Conservation (phyloP, 2,888 invertebrate genomes). For the Caradrina kadenii region DNA sequence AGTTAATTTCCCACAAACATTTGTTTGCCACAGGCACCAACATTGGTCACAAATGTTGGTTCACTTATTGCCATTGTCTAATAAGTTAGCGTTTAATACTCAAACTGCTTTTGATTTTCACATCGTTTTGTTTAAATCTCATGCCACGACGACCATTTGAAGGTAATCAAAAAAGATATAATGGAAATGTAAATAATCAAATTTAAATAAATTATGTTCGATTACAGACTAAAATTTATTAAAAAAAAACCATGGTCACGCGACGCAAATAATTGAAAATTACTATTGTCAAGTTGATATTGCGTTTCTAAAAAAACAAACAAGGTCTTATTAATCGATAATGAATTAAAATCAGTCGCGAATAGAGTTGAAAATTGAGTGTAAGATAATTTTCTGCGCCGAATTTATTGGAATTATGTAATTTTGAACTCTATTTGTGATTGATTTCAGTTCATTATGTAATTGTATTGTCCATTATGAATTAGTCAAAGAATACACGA, state of each 20-base stretch:
- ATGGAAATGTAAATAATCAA: slow-evolving; percentile 23
- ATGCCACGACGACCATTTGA: slow-evolving; percentile 29
- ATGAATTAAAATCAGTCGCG: neutral
- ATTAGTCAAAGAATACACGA: too few relatives aligned
- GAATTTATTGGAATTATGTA: neutral
- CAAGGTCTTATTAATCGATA: too few relatives aligned
- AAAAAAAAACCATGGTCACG: neutral
- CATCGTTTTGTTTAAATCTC: slow-evolving; percentile 19
- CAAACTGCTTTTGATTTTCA: neutral
- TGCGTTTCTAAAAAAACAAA: neutral
- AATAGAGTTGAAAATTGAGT: neutral
- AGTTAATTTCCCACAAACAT: neutral
- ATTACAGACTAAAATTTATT: neutral
- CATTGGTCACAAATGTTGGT: neutral
- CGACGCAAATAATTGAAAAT: neutral
- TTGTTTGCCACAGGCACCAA: neutral
- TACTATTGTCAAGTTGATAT: slow-evolving; percentile 3
- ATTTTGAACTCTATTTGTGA: neutral
- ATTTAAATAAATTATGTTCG: slow-evolving; percentile 13
- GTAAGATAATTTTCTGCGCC: neutral
- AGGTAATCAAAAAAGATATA: slow-evolving; percentile 4
- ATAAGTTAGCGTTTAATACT: slow-evolving; percentile 15
- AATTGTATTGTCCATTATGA: too few relatives aligned
- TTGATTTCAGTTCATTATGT: too few relatives aligned
- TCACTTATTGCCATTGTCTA: neutral